These are phyloP conservation scores for Hormaphis cornu DNA, from an alignment of 1,140 invertebrate species.

Conservation along the genomic window DNA sequence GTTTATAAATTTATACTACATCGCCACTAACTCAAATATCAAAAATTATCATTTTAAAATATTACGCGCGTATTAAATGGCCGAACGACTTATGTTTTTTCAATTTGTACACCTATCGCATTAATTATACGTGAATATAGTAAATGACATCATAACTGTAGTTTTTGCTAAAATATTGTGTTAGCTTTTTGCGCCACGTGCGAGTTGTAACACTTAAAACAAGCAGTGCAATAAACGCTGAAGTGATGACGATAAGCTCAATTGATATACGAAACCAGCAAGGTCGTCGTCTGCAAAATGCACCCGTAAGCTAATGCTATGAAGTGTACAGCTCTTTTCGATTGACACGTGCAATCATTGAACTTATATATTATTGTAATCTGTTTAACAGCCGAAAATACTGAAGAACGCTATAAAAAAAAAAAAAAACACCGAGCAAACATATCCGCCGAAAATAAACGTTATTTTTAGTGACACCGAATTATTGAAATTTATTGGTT, in stretches of 20 bases:
- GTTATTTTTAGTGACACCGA: too few species aligned
- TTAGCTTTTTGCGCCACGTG: background rate
- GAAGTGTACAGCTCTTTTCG: background rate
- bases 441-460: background rate
- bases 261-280: background rate
- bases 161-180: background rate
- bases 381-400: background rate
- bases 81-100: too few species aligned
- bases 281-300: background rate
- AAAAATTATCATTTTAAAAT: too few species aligned
- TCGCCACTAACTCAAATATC: too few species aligned
- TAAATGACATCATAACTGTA: background rate
- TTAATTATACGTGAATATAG: too few species aligned
- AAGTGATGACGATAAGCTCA: constrained; percentile 2
- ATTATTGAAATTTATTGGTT: too few species aligned
- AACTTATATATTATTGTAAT: background rate
- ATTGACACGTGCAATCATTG: background rate
- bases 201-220: background rate
- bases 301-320: background rate
- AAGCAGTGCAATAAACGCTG: background rate
- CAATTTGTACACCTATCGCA: too few species aligned
- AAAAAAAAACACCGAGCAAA: background rate
- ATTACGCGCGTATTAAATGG: too few species aligned
- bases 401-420: background rate
- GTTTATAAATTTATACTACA: too few species aligned